Base-by-base conservation (phyloP, 92 coral and sea anemone species). In the Parazoanthus darwini region DNA sequence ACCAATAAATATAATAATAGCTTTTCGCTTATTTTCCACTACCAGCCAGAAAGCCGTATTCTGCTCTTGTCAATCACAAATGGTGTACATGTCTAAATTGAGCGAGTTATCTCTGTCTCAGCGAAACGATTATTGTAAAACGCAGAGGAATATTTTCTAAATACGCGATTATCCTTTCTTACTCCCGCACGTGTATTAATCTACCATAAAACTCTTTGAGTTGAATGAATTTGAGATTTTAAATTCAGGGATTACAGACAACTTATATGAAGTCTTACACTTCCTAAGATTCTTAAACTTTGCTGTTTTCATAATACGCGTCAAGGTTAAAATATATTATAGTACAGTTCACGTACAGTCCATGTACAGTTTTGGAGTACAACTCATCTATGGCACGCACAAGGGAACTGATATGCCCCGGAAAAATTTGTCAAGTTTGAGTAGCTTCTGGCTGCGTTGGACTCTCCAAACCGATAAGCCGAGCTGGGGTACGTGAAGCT, bases 371-470 rank as follows among this genome's bases (percentile, higher is more conserved):
- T 44, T 80, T 29, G 20, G 72, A 81, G 16, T 16, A 88, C 25
- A 6, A 78, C 84, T 88, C 73, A 94, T 33, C 98, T 90, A 46
- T 93, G 96, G 37, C 98, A 94, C 9, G 92, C 93, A 87, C 98
- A 94, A 14, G 96, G 82, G 46, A 91, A 91, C 51, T 91, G 96
- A 71, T 89, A 74, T 16, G 87, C 76, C 37, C 90, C 89, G 46
- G 86, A 78, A 14, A 71, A 58, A 36, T 36, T 80, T 50, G 83
- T 80, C 65, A 80, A 46, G 43, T 84, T 70, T 26, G 87, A 37
- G 66, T 71, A 84, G 38, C 46, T 70, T 72, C 87, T 50, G 3
- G 87, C 25, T 25, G 78, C 14, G 26, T 26, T 84, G 22, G 78
- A 73, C 38, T 84, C 87, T 15, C 87, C 87, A 70, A 84, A 48